phyloP scores from a whole-genome alignment of 2,888 invertebrate species.

The Glyphotaelius pellucidus region DNA sequence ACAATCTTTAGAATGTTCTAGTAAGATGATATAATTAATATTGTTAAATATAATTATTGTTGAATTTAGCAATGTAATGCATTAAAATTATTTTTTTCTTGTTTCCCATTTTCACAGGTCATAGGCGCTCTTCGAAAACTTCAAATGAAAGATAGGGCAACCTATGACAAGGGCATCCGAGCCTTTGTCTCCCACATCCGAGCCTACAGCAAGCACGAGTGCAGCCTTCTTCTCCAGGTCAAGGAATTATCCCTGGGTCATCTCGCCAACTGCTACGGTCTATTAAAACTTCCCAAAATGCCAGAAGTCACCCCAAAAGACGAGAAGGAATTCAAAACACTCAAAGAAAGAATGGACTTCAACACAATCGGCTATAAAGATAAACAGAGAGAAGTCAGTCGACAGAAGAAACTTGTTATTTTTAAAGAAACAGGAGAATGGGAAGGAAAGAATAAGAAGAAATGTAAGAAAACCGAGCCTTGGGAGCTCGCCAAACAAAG shows the following conservation, averaged over 20 bases:
- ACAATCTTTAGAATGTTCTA: no score
- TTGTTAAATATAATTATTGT: neutral
- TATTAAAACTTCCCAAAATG: conserved; percentile 95
- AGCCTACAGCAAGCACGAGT: conserved; percentile 97
- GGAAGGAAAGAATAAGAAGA: conserved; percentile 80
- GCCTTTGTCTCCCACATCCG: conserved; percentile 98
- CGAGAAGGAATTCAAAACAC: conserved; percentile 76
- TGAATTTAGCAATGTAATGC: no score
- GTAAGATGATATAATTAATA: no score
- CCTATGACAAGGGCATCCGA: conserved; percentile 91
- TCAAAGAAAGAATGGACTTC: conserved; percentile 80
- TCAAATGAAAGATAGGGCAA: conserved; percentile 83
- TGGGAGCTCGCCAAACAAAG: conserved; percentile 82
- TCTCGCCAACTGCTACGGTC: conserved; percentile 92
- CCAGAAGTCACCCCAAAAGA: conserved; percentile 89
- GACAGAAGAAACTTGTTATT: conserved; percentile 83
- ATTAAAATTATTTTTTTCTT: neutral
- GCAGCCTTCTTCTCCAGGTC: conserved; percentile 89
- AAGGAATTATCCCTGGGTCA: conserved; percentile 92
- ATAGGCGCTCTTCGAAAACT: conserved; percentile 80
- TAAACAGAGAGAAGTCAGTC: conserved; percentile 84
- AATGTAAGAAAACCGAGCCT: conserved; percentile 81
- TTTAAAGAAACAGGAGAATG: conserved; percentile 86
- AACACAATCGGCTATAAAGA: conserved; percentile 88
- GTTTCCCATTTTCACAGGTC: conserved; percentile 70